These are phyloP conservation scores for Eumaeus atala DNA, from an alignment of 1,140 invertebrate species.

Conservation along the genomic window DNA sequence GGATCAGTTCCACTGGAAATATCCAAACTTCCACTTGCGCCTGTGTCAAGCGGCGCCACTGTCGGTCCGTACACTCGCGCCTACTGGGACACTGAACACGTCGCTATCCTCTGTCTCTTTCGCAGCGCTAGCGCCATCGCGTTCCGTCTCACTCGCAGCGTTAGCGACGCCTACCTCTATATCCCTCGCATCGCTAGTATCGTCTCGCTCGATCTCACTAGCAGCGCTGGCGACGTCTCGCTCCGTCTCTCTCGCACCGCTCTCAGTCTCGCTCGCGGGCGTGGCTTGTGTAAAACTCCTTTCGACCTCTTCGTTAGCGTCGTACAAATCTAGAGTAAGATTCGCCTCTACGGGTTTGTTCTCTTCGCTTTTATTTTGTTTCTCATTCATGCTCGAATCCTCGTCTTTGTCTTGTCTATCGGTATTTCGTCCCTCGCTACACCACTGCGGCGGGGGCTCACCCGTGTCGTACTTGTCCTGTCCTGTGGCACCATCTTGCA, in stretches of 20 bases:
- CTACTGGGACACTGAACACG: slow-evolving; percentile 9
- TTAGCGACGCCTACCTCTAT: slow-evolving; percentile 9
- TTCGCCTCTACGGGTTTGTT: slow-evolving; percentile 9
- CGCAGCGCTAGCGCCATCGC: background rate
- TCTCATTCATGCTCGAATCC: background rate
- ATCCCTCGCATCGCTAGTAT: slow-evolving; percentile 9
- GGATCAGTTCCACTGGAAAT: slow-evolving; percentile 68
- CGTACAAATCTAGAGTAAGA: slow-evolving; percentile 37
- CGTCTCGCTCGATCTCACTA: background rate
- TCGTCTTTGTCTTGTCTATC: background rate
- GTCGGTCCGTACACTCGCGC: slow-evolving; percentile 19
- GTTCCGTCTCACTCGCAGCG: slow-evolving; percentile 2
- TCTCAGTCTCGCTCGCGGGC: background rate
- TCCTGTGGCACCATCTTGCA: background rate
- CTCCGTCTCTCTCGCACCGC: slow-evolving; percentile 13
- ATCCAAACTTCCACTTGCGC: slow-evolving; percentile 47
- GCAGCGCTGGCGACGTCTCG: background rate
- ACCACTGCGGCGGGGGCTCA: background rate
- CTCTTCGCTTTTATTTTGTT: background rate
- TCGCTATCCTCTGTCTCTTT: slow-evolving; percentile 21
- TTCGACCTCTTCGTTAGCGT: slow-evolving; percentile 42
- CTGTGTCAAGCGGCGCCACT: slow-evolving; percentile 46
- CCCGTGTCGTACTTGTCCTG: background rate
- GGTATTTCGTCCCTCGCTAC: background rate
- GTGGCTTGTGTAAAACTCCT: slow-evolving; percentile 37